Evolutionary conservation across 92 coral and sea anemone species (phyloP).

Genomic region (Heteractis magnifica): DNA sequence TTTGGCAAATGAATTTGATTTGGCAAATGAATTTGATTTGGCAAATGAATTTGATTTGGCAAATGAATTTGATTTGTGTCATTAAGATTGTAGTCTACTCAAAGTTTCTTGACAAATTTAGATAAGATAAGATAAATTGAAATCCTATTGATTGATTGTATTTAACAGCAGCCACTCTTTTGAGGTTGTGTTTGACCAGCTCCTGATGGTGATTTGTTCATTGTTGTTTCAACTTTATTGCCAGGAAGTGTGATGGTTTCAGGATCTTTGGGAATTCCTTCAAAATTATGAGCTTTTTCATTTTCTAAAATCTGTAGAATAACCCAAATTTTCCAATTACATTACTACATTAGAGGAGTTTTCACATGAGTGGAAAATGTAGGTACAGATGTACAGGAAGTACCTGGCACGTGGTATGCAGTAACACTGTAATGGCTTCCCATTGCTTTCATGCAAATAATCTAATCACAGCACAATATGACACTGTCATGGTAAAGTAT

Average conservation of each 20-base stretch:
- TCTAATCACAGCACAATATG: too few species aligned
- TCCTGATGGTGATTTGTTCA: conserved; percentile 4
- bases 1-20: too few species aligned
- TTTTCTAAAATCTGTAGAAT: conserved; percentile 83
- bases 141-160: background rate
- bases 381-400: too few species aligned
- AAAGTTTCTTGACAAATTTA: background rate
- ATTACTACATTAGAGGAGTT: background rate
- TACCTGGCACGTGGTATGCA: too few species aligned
- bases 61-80: too few species aligned
- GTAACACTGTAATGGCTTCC: too few species aligned
- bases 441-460: too few species aligned
- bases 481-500: too few species aligned
- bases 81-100: too few species aligned
- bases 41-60: too few species aligned
- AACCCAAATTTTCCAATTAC: background rate
- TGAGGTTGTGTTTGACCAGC: conserved; percentile 42
- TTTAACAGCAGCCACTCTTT: conserved; percentile 64
- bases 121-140: background rate
- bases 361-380: too few species aligned
- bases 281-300: conserved; percentile 74
- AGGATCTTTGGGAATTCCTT: conserved; percentile 69
- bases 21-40: too few species aligned
- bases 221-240: conserved; percentile 6
- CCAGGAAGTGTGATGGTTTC: conserved; percentile 57